Base-by-base conservation (phyloP, 2,888 invertebrate genomes). In the Stenodera caucasica region DNA sequence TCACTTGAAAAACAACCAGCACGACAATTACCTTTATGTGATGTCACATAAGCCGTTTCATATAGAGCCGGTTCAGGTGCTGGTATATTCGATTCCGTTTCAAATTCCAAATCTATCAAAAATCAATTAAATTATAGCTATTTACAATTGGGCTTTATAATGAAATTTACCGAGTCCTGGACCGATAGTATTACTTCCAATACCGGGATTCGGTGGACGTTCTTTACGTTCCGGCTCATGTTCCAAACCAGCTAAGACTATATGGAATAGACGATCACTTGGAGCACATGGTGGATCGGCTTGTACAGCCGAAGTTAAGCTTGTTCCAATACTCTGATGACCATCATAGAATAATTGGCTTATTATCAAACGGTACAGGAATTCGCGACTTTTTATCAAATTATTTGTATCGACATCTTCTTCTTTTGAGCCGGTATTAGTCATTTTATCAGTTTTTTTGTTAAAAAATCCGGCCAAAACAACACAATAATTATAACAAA, bases 271-370 rank as follows among this genome's bases (percentile, higher is more conserved):
- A 65, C 94, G 87, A 79, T 99, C 98, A 35, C 98, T 98, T 0
- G 96, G 99, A 0, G 98, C 94, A 76, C 97, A 97, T 0, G 94
- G 91, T 30, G 96, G 95, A 70, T 96, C 94, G 0, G 96, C 92
- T 74, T 96, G 92, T 0, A 95, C 91, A 32, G 91, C 84, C 55
- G 89, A 87, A 0, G 95, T 90, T 59, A 99, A 80, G 53, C 88
- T 90, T 0, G 94, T 89, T 0, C 97, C 98, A 53, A 98, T 84
- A n/a, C 90, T 88, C 78, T 96, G 95, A 78, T 96, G 91, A 0
- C 98, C 98, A 87, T 99, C 99, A 77, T 99, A 98, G 80, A 93
- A 95, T 55, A 99, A 83, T 80, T 99, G 99, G 74, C 99, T 99
- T 73, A 97, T 94, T 68, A 97, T 95, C 73, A 97, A 85, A 59